These are phyloP conservation scores for Tridacna gigas DNA, from an alignment of 2,888 invertebrate species.

Conservation along the genomic window DNA sequence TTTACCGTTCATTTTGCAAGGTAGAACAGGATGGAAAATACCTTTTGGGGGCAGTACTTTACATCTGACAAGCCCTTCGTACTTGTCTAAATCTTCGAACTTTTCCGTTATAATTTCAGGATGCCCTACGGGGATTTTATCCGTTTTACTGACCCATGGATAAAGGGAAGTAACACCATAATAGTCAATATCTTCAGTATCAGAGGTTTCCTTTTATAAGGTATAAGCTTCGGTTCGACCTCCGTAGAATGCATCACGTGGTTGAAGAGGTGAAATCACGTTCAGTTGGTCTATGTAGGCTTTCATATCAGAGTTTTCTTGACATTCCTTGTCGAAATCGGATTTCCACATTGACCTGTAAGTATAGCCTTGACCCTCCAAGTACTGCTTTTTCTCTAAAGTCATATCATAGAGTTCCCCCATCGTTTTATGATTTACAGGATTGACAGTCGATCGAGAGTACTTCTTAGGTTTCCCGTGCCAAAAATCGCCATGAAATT, in stretches of 20 bases:
- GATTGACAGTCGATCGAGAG: slow-evolving; percentile 21
- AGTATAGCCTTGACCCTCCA: slow-evolving; percentile 27
- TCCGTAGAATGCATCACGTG: slow-evolving; percentile 74
- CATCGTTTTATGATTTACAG: slow-evolving; percentile 23
- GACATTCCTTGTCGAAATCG: slow-evolving; percentile 54
- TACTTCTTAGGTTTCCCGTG: slow-evolving; percentile 31
- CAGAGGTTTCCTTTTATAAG: slow-evolving; percentile 61
- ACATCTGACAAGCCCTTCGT: slow-evolving; percentile 73
- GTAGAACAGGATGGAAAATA: slow-evolving; percentile 80
- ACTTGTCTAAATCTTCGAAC: slow-evolving; percentile 62
- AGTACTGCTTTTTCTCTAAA: slow-evolving; percentile 26
- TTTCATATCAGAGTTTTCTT: slow-evolving; percentile 45
- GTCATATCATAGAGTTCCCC: slow-evolving; percentile 30
- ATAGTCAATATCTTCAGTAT: slow-evolving; percentile 63
- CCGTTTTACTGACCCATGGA: slow-evolving; percentile 70
- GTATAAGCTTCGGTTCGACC: slow-evolving; percentile 73
- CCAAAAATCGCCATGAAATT: slow-evolving; percentile 44
- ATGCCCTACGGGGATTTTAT: slow-evolving; percentile 70
- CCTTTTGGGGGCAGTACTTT: slow-evolving; percentile 71
- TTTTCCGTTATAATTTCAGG: slow-evolving; percentile 68
- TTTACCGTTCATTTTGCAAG: slow-evolving; percentile 73
- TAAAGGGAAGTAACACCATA: slow-evolving; percentile 64
- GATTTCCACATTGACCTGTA: slow-evolving; percentile 33
- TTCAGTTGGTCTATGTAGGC: slow-evolving; percentile 62
- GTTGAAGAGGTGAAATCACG: too few species aligned